phyloP scores from a whole-genome alignment of 64 coral and sea anemone species.

The Stylophora pistillata region DNA sequence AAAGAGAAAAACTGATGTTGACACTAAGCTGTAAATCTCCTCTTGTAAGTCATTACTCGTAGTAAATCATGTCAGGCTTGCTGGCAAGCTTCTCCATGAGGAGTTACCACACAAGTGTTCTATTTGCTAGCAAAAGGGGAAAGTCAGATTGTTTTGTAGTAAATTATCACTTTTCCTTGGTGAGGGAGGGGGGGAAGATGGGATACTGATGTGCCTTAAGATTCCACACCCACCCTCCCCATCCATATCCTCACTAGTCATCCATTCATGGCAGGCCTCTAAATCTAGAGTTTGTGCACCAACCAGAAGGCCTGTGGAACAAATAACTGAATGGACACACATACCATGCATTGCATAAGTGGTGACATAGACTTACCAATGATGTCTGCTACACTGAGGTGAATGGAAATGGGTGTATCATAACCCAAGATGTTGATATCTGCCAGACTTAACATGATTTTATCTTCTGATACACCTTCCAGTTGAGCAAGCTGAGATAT shows the following conservation, averaged over 20 bases:
- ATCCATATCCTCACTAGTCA: too few species aligned
- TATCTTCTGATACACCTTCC: conserved; percentile 65
- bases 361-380: conserved; percentile 56
- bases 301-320: not conserved
- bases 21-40: not conserved
- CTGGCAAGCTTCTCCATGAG: too few species aligned
- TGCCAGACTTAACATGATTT: conserved; percentile 69
- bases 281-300: too few species aligned
- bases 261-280: too few species aligned
- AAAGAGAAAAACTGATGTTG: conserved; percentile 13
- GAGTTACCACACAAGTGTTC: too few species aligned
- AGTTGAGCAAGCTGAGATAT: conserved; percentile 71
- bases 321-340: not conserved
- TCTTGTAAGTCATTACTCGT: not conserved
- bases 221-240: too few species aligned
- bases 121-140: too few species aligned
- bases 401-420: conserved; percentile 76
- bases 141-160: too few species aligned
- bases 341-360: not conserved
- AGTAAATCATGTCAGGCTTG: too few species aligned
- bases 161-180: too few species aligned
- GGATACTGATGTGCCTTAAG: too few species aligned
- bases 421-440: conserved; percentile 64
- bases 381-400: conserved; percentile 88
- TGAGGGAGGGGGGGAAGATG: too few species aligned